Conservation (phyloP, 30 jellyfish, hydroid and myxozoan species). For the Aurelia aurita region DNA sequence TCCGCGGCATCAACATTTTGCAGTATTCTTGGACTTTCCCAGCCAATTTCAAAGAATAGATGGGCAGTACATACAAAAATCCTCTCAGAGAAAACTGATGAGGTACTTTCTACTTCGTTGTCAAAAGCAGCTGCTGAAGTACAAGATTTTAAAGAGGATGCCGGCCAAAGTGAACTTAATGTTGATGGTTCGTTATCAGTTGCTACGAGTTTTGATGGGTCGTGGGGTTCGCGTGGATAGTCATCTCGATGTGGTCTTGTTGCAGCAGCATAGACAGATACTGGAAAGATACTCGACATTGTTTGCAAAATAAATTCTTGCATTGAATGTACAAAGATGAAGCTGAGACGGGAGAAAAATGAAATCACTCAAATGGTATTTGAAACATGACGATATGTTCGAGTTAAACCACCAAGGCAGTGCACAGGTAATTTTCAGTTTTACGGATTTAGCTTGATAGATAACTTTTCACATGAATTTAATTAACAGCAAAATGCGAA, state of each 20-base stretch:
- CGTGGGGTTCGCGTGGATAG: slow-evolving; percentile 40
- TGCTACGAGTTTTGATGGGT: slow-evolving; percentile 12
- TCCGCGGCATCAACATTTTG: slow-evolving; percentile 16
- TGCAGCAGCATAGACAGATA: slow-evolving; percentile 6
- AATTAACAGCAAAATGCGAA: too few relatives aligned
- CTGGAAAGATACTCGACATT: slow-evolving; percentile 14
- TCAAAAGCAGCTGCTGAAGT: too few relatives aligned
- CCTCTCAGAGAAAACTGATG: neutral
- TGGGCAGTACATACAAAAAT: neutral
- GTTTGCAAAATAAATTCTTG: neutral
- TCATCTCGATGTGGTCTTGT: neutral
- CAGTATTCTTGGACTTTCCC: neutral
- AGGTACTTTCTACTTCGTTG: neutral
- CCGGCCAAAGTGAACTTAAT: neutral
- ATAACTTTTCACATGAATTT: neutral
- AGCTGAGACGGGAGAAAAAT: slow-evolving; percentile 12
- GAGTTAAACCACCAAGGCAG: slow-evolving; percentile 13
- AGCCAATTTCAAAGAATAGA: neutral
- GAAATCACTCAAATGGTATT: slow-evolving; percentile 1
- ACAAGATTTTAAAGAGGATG: slow-evolving; percentile 19
- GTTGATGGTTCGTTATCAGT: neutral
- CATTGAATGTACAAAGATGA: neutral
- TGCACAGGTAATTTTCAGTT: slow-evolving; percentile 21
- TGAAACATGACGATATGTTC: neutral
- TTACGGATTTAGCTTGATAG: too few relatives aligned